These are phyloP conservation scores for Laticauda colubrina DNA, from an alignment of 2,113 vertebrate genomes.

Conservation along the genomic window DNA sequence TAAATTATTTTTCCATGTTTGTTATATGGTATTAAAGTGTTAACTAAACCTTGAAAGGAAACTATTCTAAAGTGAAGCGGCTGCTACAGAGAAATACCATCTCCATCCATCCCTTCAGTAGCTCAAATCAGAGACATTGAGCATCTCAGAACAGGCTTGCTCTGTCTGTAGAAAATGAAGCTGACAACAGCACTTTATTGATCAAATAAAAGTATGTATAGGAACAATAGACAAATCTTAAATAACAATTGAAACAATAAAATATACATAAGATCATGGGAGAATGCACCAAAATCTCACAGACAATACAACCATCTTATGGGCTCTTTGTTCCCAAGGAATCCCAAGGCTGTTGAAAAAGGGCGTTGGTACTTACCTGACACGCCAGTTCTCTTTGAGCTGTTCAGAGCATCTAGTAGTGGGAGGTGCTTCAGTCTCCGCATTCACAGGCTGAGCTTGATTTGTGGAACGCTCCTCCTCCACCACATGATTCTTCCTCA, in stretches of 20 bases:
- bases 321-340: neutral
- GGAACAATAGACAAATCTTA: neutral
- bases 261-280: neutral
- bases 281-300: neutral
- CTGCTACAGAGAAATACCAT: neutral
- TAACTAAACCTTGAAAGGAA: neutral
- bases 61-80: neutral
- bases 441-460: too few species aligned
- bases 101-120: neutral
- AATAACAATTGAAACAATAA: neutral
- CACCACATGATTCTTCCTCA: too few species aligned
- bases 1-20: neutral
- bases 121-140: neutral
- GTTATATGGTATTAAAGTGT: neutral
- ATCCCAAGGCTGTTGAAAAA: neutral
- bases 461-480: too few species aligned
- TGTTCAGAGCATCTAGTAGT: too few species aligned
- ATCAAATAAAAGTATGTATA: neutral
- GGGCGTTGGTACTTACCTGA: too few species aligned
- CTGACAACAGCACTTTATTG: neutral
- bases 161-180: neutral
- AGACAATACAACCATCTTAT: neutral
- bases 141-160: neutral
- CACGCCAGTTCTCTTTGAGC: too few species aligned
- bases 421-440: too few species aligned